These are phyloP conservation scores for Emydura subglobosa DNA, from an alignment of 2,113 vertebrate species.

Conservation along the genomic window DNA sequence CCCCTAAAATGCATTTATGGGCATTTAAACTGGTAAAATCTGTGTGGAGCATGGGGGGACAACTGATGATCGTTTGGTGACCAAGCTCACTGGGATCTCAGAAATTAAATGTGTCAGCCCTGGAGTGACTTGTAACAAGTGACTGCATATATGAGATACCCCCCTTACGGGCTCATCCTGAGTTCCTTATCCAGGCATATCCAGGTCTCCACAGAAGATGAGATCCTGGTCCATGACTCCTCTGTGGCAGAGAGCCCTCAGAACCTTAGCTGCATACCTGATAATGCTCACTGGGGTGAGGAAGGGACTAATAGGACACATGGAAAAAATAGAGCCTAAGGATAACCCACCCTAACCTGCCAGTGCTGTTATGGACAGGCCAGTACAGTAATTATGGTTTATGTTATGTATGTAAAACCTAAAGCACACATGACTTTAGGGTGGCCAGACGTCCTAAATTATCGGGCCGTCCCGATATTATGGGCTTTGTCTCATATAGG, in stretches of 20 bases:
- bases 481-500: too few relatives aligned
- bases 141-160: not conserved
- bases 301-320: accelerated
- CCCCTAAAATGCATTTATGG: accelerated
- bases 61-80: not conserved
- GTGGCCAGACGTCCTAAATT: not conserved
- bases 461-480: too few relatives aligned
- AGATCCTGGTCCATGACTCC: accelerated
- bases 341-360: not conserved
- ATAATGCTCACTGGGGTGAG: accelerated
- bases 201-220: not conserved
- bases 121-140: not conserved
- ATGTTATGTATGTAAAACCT: not conserved
- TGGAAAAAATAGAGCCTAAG: not conserved
- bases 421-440: not conserved
- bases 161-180: not conserved
- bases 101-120: conserved; percentile 3
- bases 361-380: not conserved
- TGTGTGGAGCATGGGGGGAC: not conserved
- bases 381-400: not conserved
- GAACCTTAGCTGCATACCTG: accelerated
- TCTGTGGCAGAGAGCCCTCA: not conserved
- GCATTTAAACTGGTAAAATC: not conserved
- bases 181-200: not conserved
- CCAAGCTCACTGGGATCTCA: not conserved